A percentile compares a stretch with the other conserved stretches of the same genome.
These are phyloP conservation scores for Falco concolor DNA, from an alignment of 2,797 vertebrate species.

Conservation along the genomic window DNA sequence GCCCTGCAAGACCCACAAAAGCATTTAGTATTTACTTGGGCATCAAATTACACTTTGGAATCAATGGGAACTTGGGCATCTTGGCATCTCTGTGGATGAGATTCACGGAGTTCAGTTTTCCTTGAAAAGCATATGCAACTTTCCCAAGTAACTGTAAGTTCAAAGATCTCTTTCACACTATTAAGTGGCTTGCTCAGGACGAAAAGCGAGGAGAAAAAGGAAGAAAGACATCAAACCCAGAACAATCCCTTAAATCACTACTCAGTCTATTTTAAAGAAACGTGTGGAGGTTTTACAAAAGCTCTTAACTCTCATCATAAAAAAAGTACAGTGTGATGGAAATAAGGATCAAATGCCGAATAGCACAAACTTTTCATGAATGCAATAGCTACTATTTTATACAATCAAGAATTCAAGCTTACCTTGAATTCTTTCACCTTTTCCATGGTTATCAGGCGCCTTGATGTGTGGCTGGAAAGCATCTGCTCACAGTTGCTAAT, in stretches of 20 bases:
- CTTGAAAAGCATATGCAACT: not conserved
- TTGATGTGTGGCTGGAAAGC: conserved; percentile 93
- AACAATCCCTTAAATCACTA: not conserved
- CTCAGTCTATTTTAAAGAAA: not conserved
- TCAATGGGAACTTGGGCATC: not conserved
- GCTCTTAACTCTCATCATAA: not conserved
- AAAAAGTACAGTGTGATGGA: not conserved
- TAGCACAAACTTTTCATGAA: not conserved
- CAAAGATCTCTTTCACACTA: not conserved
- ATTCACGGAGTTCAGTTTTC: not conserved
- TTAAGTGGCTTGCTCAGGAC: not conserved
- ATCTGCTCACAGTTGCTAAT: conserved; percentile 96
- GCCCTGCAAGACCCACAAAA: not conserved
- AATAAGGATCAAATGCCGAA: not conserved
- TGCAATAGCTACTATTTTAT: not conserved
- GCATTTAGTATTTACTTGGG: not conserved
- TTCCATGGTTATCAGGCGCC: conserved; percentile 96
- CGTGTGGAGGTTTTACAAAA: not conserved
- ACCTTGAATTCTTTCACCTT: conserved; percentile 95
- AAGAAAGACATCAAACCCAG: not conserved
- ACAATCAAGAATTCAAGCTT: conserved; percentile 36
- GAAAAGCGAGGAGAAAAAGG: not conserved
- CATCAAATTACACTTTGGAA: not conserved
- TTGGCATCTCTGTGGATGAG: not conserved
- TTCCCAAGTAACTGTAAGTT: not conserved